Percentiles rank a stretch among this genome's conserved stretches.
Evolutionary conservation across 2,113 vertebrate genomes (phyloP).

Genomic region (Sinosuthora webbiana): DNA sequence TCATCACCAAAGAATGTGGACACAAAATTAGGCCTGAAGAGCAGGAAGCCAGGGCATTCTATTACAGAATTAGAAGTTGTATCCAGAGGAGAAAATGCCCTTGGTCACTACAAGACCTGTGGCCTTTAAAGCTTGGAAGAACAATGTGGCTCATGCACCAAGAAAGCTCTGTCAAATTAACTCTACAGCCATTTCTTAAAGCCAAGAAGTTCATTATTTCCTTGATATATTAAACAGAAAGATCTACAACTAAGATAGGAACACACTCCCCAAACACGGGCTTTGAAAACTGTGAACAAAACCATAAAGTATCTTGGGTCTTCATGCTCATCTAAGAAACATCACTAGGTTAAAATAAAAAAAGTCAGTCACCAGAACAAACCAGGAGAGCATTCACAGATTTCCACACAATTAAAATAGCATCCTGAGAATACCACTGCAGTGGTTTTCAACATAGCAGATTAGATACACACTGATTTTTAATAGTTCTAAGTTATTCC

Average conservation of each 20-base stretch:
- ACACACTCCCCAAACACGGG: accelerated
- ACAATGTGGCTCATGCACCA: background rate
- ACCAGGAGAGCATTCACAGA: background rate
- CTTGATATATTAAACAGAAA: background rate
- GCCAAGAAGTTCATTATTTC: background rate
- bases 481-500: background rate
- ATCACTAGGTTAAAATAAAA: background rate
- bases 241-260: background rate
- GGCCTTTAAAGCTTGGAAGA: background rate
- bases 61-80: background rate
- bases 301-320: background rate
- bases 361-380: background rate
- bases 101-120: background rate
- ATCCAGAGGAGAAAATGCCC: background rate
- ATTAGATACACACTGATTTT: background rate
- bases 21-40: background rate
- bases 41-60: background rate
- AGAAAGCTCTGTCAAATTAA: background rate
- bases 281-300: background rate
- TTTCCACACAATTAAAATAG: background rate
- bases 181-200: background rate
- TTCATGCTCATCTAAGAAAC: background rate
- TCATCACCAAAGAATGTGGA: background rate
- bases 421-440: background rate
- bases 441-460: background rate